A percentile compares a stretch with the other conserved stretches of the same genome.
These are phyloP conservation scores for Solea solea DNA, from an alignment of 2,113 vertebrate species.

Conservation along the genomic window DNA sequence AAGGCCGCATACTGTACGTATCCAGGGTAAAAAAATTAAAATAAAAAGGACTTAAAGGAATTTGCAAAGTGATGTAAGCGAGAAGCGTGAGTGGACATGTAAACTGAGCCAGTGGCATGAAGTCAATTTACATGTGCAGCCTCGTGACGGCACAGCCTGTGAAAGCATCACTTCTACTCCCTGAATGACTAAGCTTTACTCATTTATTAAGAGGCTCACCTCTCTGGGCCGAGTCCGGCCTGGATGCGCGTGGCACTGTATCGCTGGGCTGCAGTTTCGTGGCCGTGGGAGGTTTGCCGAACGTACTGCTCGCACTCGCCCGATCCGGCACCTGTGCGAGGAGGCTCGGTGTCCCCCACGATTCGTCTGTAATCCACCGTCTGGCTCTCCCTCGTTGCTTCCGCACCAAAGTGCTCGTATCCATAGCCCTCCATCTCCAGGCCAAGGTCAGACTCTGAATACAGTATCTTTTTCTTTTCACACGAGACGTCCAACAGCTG, in stretches of 20 bases:
- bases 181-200: background rate
- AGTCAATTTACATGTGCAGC: slow-evolving; percentile 53
- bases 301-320: slow-evolving; percentile 36
- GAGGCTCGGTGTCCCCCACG: slow-evolving; percentile 56
- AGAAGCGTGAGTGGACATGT: slow-evolving; percentile 20
- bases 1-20: background rate
- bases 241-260: slow-evolving; percentile 86
- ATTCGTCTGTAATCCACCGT: slow-evolving; percentile 57
- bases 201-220: slow-evolving; percentile 74
- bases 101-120: slow-evolving; percentile 31
- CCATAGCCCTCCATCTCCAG: slow-evolving; percentile 67
- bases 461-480: background rate
- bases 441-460: slow-evolving; percentile 42
- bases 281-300: slow-evolving; percentile 68
- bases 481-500: slow-evolving; percentile 19
- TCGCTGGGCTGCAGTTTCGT: slow-evolving; percentile 88
- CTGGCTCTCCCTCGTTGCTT: slow-evolving; percentile 39
- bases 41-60: background rate
- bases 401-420: slow-evolving; percentile 35
- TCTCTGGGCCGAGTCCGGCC: slow-evolving; percentile 86
- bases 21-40: background rate
- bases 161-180: background rate
- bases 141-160: background rate
- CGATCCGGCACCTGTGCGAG: background rate
- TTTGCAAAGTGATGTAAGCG: slow-evolving; percentile 54